Evolutionary conservation across 2,113 vertebrate species (phyloP).

Genomic region (Mormyrus lacerda): DNA sequence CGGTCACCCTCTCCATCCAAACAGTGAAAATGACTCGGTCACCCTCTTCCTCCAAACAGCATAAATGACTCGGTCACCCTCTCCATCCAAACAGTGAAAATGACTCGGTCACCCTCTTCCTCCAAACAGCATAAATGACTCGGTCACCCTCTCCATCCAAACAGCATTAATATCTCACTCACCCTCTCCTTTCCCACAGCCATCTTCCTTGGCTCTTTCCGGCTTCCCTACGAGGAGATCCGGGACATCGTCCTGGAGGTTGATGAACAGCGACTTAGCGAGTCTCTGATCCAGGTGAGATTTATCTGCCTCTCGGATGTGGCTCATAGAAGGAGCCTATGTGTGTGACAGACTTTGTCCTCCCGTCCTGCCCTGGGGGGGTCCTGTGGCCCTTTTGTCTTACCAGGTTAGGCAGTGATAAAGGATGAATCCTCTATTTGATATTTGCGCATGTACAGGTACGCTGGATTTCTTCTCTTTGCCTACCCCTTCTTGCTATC

Average conservation of each 20-base stretch:
- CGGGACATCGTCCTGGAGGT: slow-evolving; percentile 85
- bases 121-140: slow-evolving; percentile 27
- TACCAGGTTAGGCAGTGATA: neutral
- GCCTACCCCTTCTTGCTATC: slow-evolving; percentile 24
- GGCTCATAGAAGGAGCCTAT: slow-evolving; percentile 20
- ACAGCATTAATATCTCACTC: slow-evolving; percentile 60
- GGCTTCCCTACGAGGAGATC: slow-evolving; percentile 95
- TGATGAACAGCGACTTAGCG: slow-evolving; percentile 84
- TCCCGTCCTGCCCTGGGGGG: neutral
- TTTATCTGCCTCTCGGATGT: neutral
- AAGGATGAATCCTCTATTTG: neutral
- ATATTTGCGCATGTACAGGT: neutral
- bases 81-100: neutral
- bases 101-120: too few species aligned
- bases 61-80: neutral
- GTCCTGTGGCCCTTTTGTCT: slow-evolving; percentile 13
- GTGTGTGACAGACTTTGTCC: neutral
- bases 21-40: neutral
- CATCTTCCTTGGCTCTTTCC: slow-evolving; percentile 94
- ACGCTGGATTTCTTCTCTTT: slow-evolving; percentile 19
- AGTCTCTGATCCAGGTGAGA: slow-evolving; percentile 92
- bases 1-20: too few species aligned
- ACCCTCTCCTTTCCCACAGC: slow-evolving; percentile 69
- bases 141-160: slow-evolving; percentile 50
- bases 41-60: neutral